Conservation (phyloP, 1,140 invertebrate genomes). For the Protaetia brevitarsis region DNA sequence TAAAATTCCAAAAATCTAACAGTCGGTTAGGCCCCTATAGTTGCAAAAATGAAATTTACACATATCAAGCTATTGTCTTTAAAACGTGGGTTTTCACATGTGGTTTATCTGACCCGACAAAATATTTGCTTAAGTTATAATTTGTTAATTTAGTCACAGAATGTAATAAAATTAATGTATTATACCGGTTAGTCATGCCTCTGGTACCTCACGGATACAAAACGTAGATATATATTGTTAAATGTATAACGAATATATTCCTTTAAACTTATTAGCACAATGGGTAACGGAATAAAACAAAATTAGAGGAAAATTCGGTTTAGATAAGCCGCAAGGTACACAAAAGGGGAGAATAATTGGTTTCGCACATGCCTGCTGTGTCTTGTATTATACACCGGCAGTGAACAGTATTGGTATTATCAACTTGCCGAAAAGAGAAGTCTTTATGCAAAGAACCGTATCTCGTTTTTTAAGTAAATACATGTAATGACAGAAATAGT, state of each 20-base stretch:
- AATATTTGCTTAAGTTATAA: too few species aligned
- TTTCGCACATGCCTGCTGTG: constrained; percentile 6
- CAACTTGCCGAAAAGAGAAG: not conserved
- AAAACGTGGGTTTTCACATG: too few species aligned
- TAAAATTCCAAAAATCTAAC: too few species aligned
- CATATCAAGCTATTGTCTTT: too few species aligned
- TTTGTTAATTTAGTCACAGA: constrained; percentile 5
- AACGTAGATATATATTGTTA: not conserved
- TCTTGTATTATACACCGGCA: constrained; percentile 2
- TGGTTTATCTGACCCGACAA: too few species aligned
- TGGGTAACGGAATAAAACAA: constrained; percentile 17
- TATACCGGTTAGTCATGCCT: not conserved
- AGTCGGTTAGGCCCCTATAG: too few species aligned
- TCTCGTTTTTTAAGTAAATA: not conserved
- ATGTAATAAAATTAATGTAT: not conserved
- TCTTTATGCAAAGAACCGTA: not conserved
- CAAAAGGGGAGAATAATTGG: constrained; percentile 17
- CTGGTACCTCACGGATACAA: not conserved
- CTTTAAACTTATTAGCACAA: constrained; percentile 13
- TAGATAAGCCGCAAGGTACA: constrained; percentile 3
- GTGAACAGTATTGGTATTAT: not conserved
- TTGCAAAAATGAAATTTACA: too few species aligned
- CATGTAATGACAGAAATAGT: not conserved
- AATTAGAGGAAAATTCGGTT: constrained; percentile 18
- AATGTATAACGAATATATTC: not conserved